Conservation (phyloP, 1,140 invertebrate species). For the Neelides sp. region DNA sequence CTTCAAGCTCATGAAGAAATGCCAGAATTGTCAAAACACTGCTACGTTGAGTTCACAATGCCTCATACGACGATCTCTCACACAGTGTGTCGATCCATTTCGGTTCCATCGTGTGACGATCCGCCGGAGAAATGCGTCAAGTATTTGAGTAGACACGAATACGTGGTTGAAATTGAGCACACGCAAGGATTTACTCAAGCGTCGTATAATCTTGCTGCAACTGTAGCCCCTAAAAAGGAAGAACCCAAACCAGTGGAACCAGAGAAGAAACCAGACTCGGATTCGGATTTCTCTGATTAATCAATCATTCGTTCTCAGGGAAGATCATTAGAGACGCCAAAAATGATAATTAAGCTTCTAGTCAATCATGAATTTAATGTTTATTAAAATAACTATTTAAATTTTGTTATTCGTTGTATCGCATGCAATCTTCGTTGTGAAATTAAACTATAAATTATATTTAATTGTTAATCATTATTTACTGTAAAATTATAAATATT, state of each 20-base stretch:
- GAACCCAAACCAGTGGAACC: not conserved
- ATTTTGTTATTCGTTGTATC: no score
- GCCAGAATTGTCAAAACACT: conserved; percentile 77
- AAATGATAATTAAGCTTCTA: no score
- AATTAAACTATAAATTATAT: no score
- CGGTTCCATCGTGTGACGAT: conserved; percentile 74
- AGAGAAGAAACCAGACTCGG: conserved; percentile 17
- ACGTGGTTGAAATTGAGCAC: conserved; percentile 41
- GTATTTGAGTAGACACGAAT: conserved; percentile 92
- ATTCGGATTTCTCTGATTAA: conserved; percentile 28
- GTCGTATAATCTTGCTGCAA: conserved; percentile 25
- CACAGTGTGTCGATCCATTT: conserved; percentile 88
- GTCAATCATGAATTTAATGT: no score
- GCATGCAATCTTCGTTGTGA: no score
- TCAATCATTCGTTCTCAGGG: no score
- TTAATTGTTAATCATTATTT: no score
- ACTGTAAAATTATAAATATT: no score
- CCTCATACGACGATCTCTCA: conserved; percentile 94
- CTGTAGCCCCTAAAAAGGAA: conserved; percentile 14
- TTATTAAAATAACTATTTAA: no score
- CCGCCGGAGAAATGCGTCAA: conserved; percentile 97
- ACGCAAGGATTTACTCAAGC: conserved; percentile 20
- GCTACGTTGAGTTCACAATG: conserved; percentile 96
- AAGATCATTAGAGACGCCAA: no score
- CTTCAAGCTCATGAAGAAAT: conserved; percentile 95